Conservation (phyloP, 2,797 vertebrate genomes). For the Enteromius viviparus region DNA sequence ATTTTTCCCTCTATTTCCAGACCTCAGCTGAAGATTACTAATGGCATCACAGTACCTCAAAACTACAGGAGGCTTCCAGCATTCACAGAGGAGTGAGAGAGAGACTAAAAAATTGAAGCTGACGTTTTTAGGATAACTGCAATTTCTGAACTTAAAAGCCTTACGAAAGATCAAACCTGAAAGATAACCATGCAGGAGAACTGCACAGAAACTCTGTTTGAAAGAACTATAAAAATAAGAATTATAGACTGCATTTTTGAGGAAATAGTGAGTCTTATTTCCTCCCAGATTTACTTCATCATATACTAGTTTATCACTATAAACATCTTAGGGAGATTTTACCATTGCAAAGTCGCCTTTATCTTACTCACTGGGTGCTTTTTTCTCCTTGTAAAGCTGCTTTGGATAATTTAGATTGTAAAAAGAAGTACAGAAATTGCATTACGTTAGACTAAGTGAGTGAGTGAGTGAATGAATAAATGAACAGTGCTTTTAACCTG, state of each 20-base stretch:
- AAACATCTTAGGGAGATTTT: not conserved
- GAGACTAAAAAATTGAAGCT: not conserved
- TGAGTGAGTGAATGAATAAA: not conserved
- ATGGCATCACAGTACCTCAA: constrained; percentile 36
- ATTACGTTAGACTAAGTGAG: constrained; percentile 1
- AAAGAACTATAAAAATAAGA: constrained; percentile 2
- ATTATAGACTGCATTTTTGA: not conserved
- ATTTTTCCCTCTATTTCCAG: constrained; percentile 15
- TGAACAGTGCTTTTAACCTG: constrained; percentile 3
- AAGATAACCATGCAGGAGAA: not conserved
- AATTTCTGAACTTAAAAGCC: constrained; percentile 19
- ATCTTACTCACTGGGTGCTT: not conserved
- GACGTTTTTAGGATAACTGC: constrained; percentile 7
- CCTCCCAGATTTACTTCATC: not conserved
- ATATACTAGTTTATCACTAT: no score
- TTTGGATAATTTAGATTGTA: constrained; percentile 3
- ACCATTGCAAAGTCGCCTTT: not conserved
- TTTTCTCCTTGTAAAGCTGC: not conserved
- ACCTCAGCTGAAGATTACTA: constrained; percentile 21
- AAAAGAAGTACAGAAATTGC: constrained; percentile 1
- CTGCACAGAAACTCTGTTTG: not conserved
- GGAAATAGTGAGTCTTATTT: not conserved
- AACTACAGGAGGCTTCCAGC: constrained; percentile 42
- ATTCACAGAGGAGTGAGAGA: constrained; percentile 26
- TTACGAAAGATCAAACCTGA: constrained; percentile 7